Evolutionary conservation across 2,113 vertebrate species (phyloP).

Genomic region (Setophaga coronata): DNA sequence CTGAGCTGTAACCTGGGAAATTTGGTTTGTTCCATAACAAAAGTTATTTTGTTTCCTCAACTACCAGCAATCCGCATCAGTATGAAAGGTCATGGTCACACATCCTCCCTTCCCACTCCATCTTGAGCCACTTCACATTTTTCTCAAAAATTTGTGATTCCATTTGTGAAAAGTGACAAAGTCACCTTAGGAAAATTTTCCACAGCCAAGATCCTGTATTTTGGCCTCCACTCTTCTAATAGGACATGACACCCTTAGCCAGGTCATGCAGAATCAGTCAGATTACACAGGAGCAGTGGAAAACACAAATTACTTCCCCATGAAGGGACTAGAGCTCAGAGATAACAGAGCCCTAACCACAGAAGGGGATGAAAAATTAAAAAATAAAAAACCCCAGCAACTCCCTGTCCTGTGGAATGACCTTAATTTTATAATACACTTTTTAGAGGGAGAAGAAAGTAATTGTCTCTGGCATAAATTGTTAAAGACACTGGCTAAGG

Average conservation of each 20-base stretch:
- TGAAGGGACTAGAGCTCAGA: not conserved
- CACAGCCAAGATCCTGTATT: not conserved
- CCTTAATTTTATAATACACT: not conserved
- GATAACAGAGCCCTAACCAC: not conserved
- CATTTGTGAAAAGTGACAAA: not conserved
- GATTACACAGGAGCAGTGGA: not conserved
- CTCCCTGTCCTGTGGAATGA: not conserved
- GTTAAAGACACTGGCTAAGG: not conserved
- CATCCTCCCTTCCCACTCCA: not conserved
- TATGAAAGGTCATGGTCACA: not conserved
- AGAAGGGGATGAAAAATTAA: not conserved
- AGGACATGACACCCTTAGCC: not conserved
- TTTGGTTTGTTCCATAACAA: not conserved
- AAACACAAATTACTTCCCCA: constrained; percentile 2
- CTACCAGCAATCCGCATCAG: not conserved
- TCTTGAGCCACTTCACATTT: not conserved
- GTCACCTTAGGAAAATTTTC: not conserved
- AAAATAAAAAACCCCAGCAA: not conserved
- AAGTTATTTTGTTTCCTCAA: not conserved
- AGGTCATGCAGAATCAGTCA: not conserved
- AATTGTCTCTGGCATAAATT: not conserved
- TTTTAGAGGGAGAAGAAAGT: not conserved
- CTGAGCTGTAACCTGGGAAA: not conserved
- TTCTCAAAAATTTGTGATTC: not conserved
- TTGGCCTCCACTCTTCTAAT: not conserved